phyloP scores from a whole-genome alignment of 1,140 invertebrate genomes.

The Aphidius gifuensis region DNA sequence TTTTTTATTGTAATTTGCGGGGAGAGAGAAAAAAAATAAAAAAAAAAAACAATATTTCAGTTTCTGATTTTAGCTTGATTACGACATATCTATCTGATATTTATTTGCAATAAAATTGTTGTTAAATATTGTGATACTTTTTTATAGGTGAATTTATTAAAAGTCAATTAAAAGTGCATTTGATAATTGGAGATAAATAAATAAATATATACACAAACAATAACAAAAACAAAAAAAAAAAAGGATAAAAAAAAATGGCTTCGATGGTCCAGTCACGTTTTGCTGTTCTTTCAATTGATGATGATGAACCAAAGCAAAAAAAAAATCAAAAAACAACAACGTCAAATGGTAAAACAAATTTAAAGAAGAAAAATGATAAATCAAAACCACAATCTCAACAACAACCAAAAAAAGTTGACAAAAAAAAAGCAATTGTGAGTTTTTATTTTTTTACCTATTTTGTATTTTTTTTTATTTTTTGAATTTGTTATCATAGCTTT shows the following conservation, averaged over 20 bases:
- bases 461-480: constrained; percentile 30
- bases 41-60: too few relatives aligned
- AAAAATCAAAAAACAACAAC: constrained; percentile 42
- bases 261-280: constrained; percentile 56
- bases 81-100: too few relatives aligned
- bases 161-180: background rate
- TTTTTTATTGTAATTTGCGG: too few relatives aligned
- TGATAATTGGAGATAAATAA: too few relatives aligned
- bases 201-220: too few relatives aligned
- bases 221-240: background rate
- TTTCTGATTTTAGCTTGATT: too few relatives aligned
- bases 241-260: constrained; percentile 42
- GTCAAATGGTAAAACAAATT: constrained; percentile 30
- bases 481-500: constrained; percentile 24
- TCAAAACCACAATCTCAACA: constrained; percentile 28
- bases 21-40: too few relatives aligned
- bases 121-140: too few relatives aligned
- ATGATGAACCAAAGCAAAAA: constrained; percentile 51
- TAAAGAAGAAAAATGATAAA: constrained; percentile 41
- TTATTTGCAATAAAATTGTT: too few relatives aligned
- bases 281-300: constrained; percentile 55
- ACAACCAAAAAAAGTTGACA: constrained; percentile 45
- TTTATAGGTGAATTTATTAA: too few relatives aligned
- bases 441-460: constrained; percentile 20
- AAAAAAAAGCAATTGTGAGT: constrained; percentile 46